Base-by-base conservation (phyloP, 2,888 invertebrate genomes). In the Helleia helle region DNA sequence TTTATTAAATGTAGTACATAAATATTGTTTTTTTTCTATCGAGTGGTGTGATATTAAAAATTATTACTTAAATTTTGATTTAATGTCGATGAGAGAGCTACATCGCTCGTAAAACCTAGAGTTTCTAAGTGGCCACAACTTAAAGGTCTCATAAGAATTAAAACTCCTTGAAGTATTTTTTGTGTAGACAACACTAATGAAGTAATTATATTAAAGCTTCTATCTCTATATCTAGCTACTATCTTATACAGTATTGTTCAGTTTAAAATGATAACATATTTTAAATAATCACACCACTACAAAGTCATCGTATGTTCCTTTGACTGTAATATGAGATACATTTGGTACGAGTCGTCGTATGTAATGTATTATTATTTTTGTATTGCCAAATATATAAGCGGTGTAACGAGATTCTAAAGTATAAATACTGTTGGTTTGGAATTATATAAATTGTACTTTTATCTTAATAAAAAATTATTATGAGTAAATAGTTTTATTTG, bases 301-400 rank as follows among this genome's bases (percentile, higher is more conserved):
- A n/a, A n/a, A n/a, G n/a, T n/a, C n/a, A n/a, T 34, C 34, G 18
- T 34, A 11, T 4, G 8, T 12, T 13, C 1, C 18, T 34, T 34
- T 34, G 34, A 22, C 8, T 34, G 34, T 4, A 22, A 18, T 34
- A 34, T 34, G 4, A 34, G 11, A 34, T 34, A 66, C 62, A 65
- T 65, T 75, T 75, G 74, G 62, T 73, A 73, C 12, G 4, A 6
- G 12, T 70, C n/a, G n/a, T 73, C 71, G 65, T 72, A 71, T 76
- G 64, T 76, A 76, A 71, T 67, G 76, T 80, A 76, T 73, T 71
- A 74, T 79, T 81, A 80, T 80, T 81, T 81, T 81, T 81, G 76
- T 79, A 81, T 81, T 79, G 81, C 80, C 80, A 81, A 81, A 81
- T 80, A 79, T 81, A 77, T 77, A 75, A 77, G 76, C 65, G 68